Evolutionary conservation across 2,113 vertebrate genomes (phyloP), one percentile per base, ranked within the genome.

Genomic region (Cavia aperea): DNA sequence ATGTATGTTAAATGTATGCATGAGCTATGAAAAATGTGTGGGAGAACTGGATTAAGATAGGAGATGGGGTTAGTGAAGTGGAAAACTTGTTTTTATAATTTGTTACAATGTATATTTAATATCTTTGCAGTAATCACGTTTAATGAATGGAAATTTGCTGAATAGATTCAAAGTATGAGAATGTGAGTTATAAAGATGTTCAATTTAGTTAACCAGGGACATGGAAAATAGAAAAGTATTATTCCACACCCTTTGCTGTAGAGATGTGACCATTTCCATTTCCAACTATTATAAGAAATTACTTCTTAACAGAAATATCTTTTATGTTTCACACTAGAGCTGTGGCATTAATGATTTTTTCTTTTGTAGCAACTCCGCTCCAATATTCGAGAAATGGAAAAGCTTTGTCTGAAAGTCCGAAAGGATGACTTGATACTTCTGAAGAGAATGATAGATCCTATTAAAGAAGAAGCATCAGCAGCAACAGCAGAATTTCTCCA

Each of bases 331-430:
- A 78, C 75, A 82, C 36, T 86, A 77, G 23, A 89, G 12, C 83
- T 13, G 66, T 81, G 39, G 33, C 54, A 86, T 73, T 89, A 54
- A 65, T 75, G 19, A 82, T 78, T 89, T 82, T 93, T 90, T 49
- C 49, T 93, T 70, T 95, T 97, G 95, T 97, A 99, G 99, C 99
- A 99, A 96, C 98, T 99, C 68, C 98, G 98, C 93, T 98, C 98
- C 23, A 99, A 99, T 93, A 97, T 99, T 90, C 97, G 97, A 93
- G 99, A 99, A 97, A 99, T 99, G 98, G 99, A 99, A 97, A 99
- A 98, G 75, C 98, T 99, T 94, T 99, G 99, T 90, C 79, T 97
- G 54, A 98, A 97, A 85, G 98, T 99, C 26, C 98, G 97, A 4
- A 97, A 97, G 3, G 98, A 99, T 93, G 99, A 99, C 89, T 90